phyloP scores from a whole-genome alignment of 2,888 invertebrate genomes.

The Caenorhabditis doughertyi region DNA sequence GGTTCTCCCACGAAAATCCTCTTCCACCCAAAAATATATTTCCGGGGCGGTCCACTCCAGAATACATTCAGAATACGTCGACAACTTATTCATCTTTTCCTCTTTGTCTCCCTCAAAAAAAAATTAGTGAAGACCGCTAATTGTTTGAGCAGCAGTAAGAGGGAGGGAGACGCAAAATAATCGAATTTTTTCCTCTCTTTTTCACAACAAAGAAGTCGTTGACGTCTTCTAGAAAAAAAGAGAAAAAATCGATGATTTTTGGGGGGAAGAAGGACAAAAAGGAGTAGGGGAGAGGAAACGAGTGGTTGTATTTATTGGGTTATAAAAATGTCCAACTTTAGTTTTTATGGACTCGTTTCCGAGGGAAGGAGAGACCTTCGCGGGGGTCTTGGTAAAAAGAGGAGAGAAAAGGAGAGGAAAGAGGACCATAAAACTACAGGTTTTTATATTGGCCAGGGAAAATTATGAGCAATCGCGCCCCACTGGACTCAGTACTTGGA shows the following conservation, averaged over 20 bases:
- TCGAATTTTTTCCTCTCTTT: conserved; percentile 36
- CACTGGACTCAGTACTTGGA: too few species aligned
- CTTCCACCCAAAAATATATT: conserved; percentile 44
- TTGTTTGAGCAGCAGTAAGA: conserved; percentile 23
- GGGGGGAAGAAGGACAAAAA: neutral
- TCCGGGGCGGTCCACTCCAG: neutral
- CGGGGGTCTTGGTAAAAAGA: neutral
- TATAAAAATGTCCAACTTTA: conserved; percentile 58
- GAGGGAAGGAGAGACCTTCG: too few species aligned
- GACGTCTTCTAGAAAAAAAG: neutral
- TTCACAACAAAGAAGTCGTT: neutral
- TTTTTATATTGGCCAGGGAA: too few species aligned
- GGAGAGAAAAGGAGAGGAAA: neutral
- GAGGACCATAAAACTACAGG: too few species aligned
- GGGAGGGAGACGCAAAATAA: conserved; percentile 32
- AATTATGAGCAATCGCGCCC: too few species aligned
- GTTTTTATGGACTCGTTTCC: conserved; percentile 51
- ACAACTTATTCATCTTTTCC: conserved; percentile 22
- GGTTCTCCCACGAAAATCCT: neutral
- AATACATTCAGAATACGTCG: neutral
- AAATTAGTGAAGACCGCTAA: conserved; percentile 23
- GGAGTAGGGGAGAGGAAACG: neutral
- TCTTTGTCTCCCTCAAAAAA: neutral
- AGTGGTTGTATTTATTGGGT: conserved; percentile 54
- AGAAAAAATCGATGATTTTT: conserved; percentile 13